Evolutionary conservation across 2,113 vertebrate species (phyloP), one percentile per base, ranked within the genome.

Genomic region (Syngnathus scovelli): DNA sequence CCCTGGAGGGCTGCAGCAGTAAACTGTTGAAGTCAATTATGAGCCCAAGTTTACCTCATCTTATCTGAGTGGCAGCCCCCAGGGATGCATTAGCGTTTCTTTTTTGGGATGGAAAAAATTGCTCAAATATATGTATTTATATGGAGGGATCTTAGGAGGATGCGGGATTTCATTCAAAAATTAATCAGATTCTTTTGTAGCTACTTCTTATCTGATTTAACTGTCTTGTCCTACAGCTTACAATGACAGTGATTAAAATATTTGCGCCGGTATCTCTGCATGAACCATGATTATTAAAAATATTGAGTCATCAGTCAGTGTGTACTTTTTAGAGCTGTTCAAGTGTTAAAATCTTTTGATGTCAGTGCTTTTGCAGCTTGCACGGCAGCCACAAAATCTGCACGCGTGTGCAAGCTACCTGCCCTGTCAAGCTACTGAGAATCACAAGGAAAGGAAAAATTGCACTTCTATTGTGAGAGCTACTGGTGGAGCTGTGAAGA

Each of bases 11-110:
- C 41, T 71, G 43, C 75, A 62, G 81, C 78, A 76, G 74, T 69
- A 76, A 86, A 80, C 78, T 75, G 81, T 71, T 85, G 72, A 77
- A 84, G 84, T 87, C 61, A 59, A 89, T 86, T 87, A 81, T n/a
- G 37, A 70, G 77, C 71, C 71, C 43, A 61, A 68, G 56, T 44
- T 83, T 83, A 86, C 83, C 86, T 84, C 79, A 79, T 68, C 75
- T 83, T 77, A 86, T 87, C 83, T 81, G 77, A 56, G 68, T 70
- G 78, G 70, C 78, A 77, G 75, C 78, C 81, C 67, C 38, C 38
- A 56, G 66, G 68, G 79, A 74, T 58, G 48, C 63, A 74, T 78
- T 71, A 74, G 80, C 64, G 60, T 64, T 79, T 83, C 48, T 64
- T 77, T 81, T 81, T 79, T 74, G 70, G 64, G 38, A 72, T 55